A percentile compares a stretch with the other conserved stretches of the same genome.
These are phyloP conservation scores for Cyrtodaria siliqua DNA, from an alignment of 2,888 invertebrate species.

Conservation along the genomic window DNA sequence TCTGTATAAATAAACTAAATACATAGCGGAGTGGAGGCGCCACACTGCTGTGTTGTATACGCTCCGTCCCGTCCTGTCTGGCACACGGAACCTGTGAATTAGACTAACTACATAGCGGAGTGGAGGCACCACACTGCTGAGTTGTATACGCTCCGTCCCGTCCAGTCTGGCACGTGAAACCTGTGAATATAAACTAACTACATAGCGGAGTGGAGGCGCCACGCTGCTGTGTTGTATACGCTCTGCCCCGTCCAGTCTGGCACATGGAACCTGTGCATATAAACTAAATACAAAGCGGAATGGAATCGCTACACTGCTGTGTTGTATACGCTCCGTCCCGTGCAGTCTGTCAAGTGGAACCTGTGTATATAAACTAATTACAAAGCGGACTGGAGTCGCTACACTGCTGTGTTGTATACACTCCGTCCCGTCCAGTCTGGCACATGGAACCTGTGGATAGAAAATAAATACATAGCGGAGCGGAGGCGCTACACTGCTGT, in stretches of 20 bases:
- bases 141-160: conserved; percentile 13
- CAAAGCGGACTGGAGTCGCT: conserved; percentile 26
- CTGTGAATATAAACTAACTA: too few species aligned
- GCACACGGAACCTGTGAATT: conserved; percentile 12
- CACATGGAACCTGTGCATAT: too few species aligned
- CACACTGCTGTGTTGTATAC: conserved; percentile 16
- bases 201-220: too few species aligned
- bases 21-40: conserved; percentile 28
- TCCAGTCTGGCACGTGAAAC: conserved; percentile 31
- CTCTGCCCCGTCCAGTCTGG: too few species aligned
- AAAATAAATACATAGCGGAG: conserved; percentile 52
- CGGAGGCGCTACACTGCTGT: conserved; percentile 10
- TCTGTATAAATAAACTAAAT: conserved; percentile 7
- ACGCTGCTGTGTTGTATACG: too few species aligned
- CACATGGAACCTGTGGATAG: conserved; percentile 15
- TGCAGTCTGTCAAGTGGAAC: conserved; percentile 30
- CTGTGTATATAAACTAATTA: too few species aligned
- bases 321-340: conserved; percentile 13
- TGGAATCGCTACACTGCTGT: conserved; percentile 10
- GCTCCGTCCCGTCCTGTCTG: conserved; percentile 29
- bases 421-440: conserved; percentile 32
- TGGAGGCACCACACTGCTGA: conserved; percentile 12
- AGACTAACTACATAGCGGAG: conserved; percentile 25
- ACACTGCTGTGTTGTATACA: conserved; percentile 15
- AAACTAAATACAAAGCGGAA: conserved; percentile 52